phyloP scores from a whole-genome alignment of 2,797 vertebrate genomes.

The Schizopygopsis pylzovi region DNA sequence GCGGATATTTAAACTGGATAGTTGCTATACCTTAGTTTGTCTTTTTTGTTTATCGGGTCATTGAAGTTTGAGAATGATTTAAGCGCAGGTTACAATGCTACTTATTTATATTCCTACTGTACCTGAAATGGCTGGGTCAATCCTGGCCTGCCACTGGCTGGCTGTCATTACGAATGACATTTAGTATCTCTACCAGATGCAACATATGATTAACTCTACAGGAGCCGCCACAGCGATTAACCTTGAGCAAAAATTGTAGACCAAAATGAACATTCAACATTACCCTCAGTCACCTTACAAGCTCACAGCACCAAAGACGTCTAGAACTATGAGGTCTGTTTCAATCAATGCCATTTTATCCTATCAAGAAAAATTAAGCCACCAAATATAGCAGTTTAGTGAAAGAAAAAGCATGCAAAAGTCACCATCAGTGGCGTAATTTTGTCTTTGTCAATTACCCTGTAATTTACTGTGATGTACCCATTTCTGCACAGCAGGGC shows the following conservation, averaged over 20 bases:
- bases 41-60: background rate
- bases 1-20: background rate
- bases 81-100: background rate
- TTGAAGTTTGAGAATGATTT: background rate
- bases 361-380: background rate
- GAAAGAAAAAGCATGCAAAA: background rate
- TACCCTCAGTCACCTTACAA: slow-evolving; percentile 11
- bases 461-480: background rate
- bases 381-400: background rate
- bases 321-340: background rate
- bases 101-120: background rate
- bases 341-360: background rate
- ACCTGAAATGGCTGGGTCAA: background rate
- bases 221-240: slow-evolving; percentile 42
- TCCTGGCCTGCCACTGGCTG: background rate
- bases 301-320: background rate
- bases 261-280: slow-evolving; percentile 17
- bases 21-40: background rate
- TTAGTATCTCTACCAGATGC: slow-evolving; percentile 19
- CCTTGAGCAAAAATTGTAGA: slow-evolving; percentile 45
- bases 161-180: slow-evolving; percentile 27
- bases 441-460: background rate
- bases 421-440: background rate
- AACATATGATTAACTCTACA: slow-evolving; percentile 31
- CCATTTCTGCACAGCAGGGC: background rate